phyloP scores from a whole-genome alignment of 2,113 vertebrate genomes.

The Calidris pugnax region DNA sequence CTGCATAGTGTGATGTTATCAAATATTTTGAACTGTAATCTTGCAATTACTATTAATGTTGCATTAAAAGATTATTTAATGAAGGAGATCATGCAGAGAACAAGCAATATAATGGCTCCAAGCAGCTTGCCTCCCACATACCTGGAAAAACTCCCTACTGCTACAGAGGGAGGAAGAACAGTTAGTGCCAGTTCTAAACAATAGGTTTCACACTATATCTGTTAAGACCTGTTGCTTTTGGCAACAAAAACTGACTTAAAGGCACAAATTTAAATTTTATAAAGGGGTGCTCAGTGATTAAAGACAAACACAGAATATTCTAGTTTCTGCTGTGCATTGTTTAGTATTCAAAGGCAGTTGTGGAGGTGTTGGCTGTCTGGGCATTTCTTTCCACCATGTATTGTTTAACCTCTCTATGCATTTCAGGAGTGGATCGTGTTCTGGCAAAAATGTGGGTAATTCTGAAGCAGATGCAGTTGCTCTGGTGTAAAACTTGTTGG shows the following conservation, averaged over 20 bases:
- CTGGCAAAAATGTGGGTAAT: neutral
- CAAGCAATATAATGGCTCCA: slow-evolving; percentile 72
- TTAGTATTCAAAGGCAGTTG: slow-evolving; percentile 2
- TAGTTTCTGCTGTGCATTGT: slow-evolving; percentile 24
- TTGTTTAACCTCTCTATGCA: neutral
- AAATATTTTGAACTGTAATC: slow-evolving; percentile 80
- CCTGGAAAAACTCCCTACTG: slow-evolving; percentile 72
- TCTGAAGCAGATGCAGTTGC: neutral
- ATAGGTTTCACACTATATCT: slow-evolving; percentile 65
- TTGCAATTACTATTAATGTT: slow-evolving; percentile 79
- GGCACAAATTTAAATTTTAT: slow-evolving; percentile 53
- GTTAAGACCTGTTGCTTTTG: slow-evolving; percentile 73
- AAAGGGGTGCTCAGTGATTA: slow-evolving; percentile 24
- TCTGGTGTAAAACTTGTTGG: neutral
- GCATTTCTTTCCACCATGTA: neutral
- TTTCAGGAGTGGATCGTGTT: neutral
- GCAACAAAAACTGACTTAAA: slow-evolving; percentile 47
- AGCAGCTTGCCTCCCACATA: slow-evolving; percentile 75
- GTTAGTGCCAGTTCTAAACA: slow-evolving; percentile 68
- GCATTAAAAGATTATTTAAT: slow-evolving; percentile 80
- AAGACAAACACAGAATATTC: slow-evolving; percentile 48
- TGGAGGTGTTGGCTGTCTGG: slow-evolving; percentile 24
- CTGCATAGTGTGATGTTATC: slow-evolving; percentile 70
- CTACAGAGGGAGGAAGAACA: slow-evolving; percentile 64
- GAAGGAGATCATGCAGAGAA: slow-evolving; percentile 73